Conservation (phyloP, 2,888 invertebrate genomes). For the Dasypolia templi region DNA sequence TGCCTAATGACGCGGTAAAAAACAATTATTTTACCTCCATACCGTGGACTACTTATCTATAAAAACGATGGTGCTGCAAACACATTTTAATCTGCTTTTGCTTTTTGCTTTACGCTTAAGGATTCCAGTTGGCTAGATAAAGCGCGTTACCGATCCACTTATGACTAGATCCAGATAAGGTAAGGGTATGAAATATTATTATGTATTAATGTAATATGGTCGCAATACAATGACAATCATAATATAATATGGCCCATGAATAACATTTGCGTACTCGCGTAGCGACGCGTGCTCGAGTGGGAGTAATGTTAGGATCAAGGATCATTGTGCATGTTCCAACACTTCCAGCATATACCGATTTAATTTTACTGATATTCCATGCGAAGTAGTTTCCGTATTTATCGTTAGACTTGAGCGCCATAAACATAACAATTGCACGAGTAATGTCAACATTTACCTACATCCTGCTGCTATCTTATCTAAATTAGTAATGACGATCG, state of each 20-base stretch:
- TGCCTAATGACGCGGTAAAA: conserved; percentile 72
- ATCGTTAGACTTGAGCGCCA: conserved; percentile 4
- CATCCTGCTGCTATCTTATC: conserved; percentile 43
- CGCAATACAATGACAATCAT: neutral
- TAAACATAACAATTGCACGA: conserved; percentile 28
- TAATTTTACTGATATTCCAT: conserved; percentile 10
- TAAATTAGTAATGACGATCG: conserved; percentile 36
- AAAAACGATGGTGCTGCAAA: conserved; percentile 61
- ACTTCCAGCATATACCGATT: neutral
- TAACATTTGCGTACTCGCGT: conserved; percentile 27
- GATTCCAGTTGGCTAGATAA: conserved; percentile 7
- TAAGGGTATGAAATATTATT: conserved; percentile 12
- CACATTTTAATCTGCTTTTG: conserved; percentile 45
- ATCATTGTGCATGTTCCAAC: conserved; percentile 23
- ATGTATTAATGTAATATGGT: neutral
- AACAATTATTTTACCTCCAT: conserved; percentile 74
- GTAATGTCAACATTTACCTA: conserved; percentile 37
- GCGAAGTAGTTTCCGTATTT: conserved; percentile 1
- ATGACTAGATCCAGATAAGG: conserved; percentile 20
- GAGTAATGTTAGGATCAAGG: conserved; percentile 63
- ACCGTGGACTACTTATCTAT: conserved; percentile 64
- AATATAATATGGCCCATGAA: neutral
- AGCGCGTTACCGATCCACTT: conserved; percentile 18
- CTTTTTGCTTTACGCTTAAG: conserved; percentile 36
- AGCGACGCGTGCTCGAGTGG: conserved; percentile 79